phyloP scores from a whole-genome alignment of 2,113 vertebrate species.

The Micromys minutus region DNA sequence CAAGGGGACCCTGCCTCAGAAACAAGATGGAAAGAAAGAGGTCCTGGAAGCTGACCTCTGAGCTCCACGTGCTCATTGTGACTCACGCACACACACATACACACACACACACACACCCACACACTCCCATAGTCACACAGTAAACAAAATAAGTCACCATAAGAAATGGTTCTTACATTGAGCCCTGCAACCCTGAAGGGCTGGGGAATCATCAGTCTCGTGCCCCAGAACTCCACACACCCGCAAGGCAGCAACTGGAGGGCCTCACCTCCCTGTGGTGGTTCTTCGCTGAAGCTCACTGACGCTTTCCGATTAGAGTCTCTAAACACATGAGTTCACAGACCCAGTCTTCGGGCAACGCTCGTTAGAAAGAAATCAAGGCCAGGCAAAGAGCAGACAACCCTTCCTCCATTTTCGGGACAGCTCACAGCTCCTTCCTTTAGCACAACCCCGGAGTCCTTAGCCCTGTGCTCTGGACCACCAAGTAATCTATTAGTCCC shows the following conservation, averaged over 20 bases:
- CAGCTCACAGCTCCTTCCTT: not conserved
- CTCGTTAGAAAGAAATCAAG: not conserved
- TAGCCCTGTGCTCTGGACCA: not conserved
- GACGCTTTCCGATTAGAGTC: not conserved
- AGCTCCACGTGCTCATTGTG: not conserved
- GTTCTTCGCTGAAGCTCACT: not conserved
- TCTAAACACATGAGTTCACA: not conserved
- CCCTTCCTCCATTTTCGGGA: not conserved
- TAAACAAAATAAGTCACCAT: not conserved
- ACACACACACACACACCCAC: not conserved
- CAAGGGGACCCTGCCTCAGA: not conserved
- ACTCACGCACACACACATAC: not conserved
- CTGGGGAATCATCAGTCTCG: not conserved
- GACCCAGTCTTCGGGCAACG: not conserved
- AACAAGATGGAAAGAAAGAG: not conserved
- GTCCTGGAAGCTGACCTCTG: not conserved
- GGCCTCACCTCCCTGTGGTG: rapidly evolving
- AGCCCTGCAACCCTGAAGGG: not conserved
- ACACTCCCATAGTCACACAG: not conserved
- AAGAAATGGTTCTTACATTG: not conserved
- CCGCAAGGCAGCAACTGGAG: rapidly evolving
- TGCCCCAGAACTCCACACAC: not conserved
- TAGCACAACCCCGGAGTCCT: not conserved
- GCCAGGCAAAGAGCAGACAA: not conserved
- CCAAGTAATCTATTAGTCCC: not conserved